Percentiles rank a stretch among this genome's conserved stretches.
Evolutionary conservation across 64 coral and sea anemone genomes (phyloP).

Genomic region (Pachyseris speciosa): DNA sequence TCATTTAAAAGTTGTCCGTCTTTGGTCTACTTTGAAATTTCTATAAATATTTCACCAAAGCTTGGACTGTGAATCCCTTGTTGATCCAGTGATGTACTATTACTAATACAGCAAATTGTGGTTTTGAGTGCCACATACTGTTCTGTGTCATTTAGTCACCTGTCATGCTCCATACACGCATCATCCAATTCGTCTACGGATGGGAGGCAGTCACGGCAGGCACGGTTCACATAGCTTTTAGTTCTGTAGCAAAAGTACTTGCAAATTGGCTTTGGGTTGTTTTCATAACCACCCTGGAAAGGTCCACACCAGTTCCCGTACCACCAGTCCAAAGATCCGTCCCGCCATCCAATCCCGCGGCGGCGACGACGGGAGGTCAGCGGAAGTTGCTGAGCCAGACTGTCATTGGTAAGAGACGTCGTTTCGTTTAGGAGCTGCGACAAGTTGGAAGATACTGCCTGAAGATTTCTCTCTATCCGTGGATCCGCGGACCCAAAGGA

Average conservation of each 20-base stretch:
- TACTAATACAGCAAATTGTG: no score
- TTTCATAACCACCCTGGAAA: slow-evolving; percentile 36
- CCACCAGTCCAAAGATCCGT: slow-evolving; percentile 45
- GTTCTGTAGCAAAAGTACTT: background rate
- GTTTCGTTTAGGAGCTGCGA: background rate
- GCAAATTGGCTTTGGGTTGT: slow-evolving; percentile 21
- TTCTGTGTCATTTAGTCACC: no score
- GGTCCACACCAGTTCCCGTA: slow-evolving; percentile 63
- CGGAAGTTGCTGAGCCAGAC: background rate
- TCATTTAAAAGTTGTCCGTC: no score
- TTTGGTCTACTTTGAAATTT: no score
- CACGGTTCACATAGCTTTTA: slow-evolving; percentile 31
- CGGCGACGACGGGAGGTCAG: background rate
- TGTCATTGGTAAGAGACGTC: background rate
- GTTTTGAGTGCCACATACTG: background rate
- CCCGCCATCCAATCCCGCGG: background rate
- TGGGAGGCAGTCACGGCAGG: slow-evolving; percentile 41
- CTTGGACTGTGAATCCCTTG: no score
- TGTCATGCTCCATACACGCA: slow-evolving; percentile 68
- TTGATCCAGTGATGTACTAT: no score
- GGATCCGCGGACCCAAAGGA: background rate
- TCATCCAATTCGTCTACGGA: slow-evolving; percentile 34
- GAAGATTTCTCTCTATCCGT: background rate
- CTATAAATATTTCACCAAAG: no score
- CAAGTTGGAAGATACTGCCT: background rate